Conservation (phyloP, 1,140 invertebrate genomes). For the Drosophila ohnishii region DNA sequence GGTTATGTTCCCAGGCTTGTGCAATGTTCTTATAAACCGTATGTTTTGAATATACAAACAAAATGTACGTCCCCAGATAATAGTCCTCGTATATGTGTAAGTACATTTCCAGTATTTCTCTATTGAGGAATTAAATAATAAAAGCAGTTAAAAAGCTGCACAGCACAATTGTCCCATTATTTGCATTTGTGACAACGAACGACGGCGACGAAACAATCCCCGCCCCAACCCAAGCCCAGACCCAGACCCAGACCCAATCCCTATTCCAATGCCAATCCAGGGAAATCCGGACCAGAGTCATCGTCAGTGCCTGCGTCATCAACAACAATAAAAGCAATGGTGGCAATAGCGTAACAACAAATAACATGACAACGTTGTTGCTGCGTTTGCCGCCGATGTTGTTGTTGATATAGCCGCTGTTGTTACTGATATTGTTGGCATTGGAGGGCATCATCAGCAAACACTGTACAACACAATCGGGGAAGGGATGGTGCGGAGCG, state of each 20-base stretch:
- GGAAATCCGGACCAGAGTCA: slow-evolving; percentile 31
- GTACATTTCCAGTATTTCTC: slow-evolving; percentile 22
- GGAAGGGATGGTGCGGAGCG: slow-evolving; percentile 12
- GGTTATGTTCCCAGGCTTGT: too few relatives aligned
- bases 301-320: slow-evolving; percentile 54
- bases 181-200: slow-evolving; percentile 79
- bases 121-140: slow-evolving; percentile 77
- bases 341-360: slow-evolving; percentile 58
- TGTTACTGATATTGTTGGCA: slow-evolving; percentile 36
- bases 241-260: neutral
- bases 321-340: slow-evolving; percentile 73
- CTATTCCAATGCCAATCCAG: slow-evolving; percentile 12
- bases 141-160: slow-evolving; percentile 67
- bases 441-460: slow-evolving; percentile 65
- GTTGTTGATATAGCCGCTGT: slow-evolving; percentile 46
- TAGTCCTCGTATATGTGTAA: neutral
- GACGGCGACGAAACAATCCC: slow-evolving; percentile 8
- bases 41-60: neutral
- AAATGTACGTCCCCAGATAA: neutral
- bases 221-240: neutral
- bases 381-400: slow-evolving; percentile 16
- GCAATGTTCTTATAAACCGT: neutral
- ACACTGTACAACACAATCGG: slow-evolving; percentile 38
- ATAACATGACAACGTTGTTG: slow-evolving; percentile 51
- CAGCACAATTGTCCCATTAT: slow-evolving; percentile 77